Base-by-base conservation (phyloP, 2,113 vertebrate species). In the Neofelis nebulosa region DNA sequence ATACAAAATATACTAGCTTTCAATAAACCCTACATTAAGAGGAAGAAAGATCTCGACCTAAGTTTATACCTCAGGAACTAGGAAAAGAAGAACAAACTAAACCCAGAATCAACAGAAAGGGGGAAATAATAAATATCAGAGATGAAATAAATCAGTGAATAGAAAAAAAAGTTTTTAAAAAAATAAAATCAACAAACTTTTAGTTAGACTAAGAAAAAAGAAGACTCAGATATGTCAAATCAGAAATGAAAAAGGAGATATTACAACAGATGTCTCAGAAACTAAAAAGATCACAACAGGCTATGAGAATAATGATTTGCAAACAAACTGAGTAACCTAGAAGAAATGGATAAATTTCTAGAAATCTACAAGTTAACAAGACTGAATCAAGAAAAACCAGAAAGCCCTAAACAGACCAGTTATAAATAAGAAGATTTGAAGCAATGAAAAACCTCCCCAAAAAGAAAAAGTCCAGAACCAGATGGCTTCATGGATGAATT, bases 81-180 rank as follows among this genome's bases (percentile, higher is more conserved):
- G 55, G 33, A 89, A 94, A 89, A 94, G 45, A 68, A 87, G 21
- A 82, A 41, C 38, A 94, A 61, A 61, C 11, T 79, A 94, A 80
- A 80, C 7, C 36, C 38, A 21, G 45, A 69, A 10, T 45, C 52
- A 55, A 8, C 57, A 65, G 21, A 76, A 83, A 68, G 57, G 90
- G 89, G 55, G 31, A 89, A 55, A 66, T 55, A 92, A 61, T 50
- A 68, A 78, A 55, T 71, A 66, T 29, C 41, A 76, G 68, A 83
- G n/a, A 45, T 83, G 7, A 90, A 90, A 90, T 90, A 74, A 74
- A 66, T 65, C 33, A 89, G n/a, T 82, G 66, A 82, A 38, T 74
- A 63, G 29, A 65, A 65, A 95, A 38, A 50, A 83, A 81, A 2
- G 4, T 80, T 80, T 73, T 88, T 41, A 9, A 81, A 50, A 82